These are phyloP conservation scores for Pediacus dermestoides DNA, from an alignment of 2,888 invertebrate species.

Conservation along the genomic window DNA sequence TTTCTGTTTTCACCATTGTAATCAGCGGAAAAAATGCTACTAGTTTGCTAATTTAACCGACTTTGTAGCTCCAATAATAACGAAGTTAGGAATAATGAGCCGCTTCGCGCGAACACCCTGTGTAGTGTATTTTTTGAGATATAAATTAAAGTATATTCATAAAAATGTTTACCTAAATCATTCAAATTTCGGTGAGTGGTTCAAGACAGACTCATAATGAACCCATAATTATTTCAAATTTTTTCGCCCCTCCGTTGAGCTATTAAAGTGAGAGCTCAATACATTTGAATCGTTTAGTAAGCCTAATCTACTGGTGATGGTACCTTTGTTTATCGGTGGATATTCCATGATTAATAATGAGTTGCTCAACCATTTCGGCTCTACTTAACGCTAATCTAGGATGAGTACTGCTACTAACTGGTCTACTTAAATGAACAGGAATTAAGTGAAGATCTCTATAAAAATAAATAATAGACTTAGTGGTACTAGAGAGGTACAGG, in stretches of 20 bases:
- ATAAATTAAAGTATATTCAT: too few species aligned
- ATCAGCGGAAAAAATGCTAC: too few species aligned
- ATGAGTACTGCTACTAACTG: slow-evolving; percentile 80
- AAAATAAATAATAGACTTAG: neutral
- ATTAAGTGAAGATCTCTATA: slow-evolving; percentile 73
- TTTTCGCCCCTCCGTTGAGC: too few species aligned
- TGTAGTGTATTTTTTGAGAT: too few species aligned
- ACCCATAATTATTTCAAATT: neutral
- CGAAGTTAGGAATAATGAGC: too few species aligned
- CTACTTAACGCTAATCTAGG: slow-evolving; percentile 81
- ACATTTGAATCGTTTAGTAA: slow-evolving; percentile 4
- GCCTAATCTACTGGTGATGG: slow-evolving; percentile 2
- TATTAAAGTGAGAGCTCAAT: too few species aligned
- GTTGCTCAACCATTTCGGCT: slow-evolving; percentile 83
- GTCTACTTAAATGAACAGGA: slow-evolving; percentile 77
- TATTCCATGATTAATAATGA: slow-evolving; percentile 79
- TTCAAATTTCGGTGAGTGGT: neutral
- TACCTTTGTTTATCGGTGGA: slow-evolving; percentile 83
- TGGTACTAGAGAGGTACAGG: neutral
- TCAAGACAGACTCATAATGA: neutral
- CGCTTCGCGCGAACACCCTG: too few species aligned
- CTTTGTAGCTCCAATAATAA: too few species aligned
- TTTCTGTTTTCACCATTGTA: too few species aligned
- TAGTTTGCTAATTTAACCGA: too few species aligned
- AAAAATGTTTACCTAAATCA: neutral